Evolutionary conservation across 2,797 vertebrate genomes (phyloP).

Genomic region (Enteromius trimaculatus): DNA sequence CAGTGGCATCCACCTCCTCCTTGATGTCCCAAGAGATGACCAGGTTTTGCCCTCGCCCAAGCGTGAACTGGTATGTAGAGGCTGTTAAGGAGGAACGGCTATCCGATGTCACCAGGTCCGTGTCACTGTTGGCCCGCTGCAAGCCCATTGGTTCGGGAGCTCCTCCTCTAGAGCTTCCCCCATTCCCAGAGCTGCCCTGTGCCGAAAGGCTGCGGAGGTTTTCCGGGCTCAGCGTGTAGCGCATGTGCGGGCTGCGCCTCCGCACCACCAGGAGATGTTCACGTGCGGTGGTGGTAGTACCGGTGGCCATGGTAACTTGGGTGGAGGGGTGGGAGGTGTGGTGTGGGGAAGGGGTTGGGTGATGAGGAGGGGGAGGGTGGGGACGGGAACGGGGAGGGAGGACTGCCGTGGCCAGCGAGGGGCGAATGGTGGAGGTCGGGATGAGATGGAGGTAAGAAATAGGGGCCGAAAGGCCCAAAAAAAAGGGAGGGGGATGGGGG

Average conservation of each 20-base stretch:
- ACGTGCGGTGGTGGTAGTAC: constrained; percentile 83
- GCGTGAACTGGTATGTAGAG: constrained; percentile 89
- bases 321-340: constrained; percentile 61
- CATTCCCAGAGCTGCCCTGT: constrained; percentile 61
- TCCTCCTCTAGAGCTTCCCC: constrained; percentile 40
- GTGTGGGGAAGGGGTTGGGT: constrained; percentile 45
- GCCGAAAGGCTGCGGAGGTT: constrained; percentile 86
- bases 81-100: constrained; percentile 94
- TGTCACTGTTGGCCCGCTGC: constrained; percentile 94
- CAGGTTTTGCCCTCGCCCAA: constrained; percentile 89
- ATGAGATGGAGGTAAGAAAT: constrained; percentile 31
- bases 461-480: constrained; percentile 38
- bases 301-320: constrained; percentile 60
- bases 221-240: constrained; percentile 90
- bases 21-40: constrained; percentile 99
- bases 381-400: constrained; percentile 72
- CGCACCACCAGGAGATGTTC: constrained; percentile 90
- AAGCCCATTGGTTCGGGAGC: constrained; percentile 73
- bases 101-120: constrained; percentile 92
- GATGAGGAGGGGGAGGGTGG: constrained; percentile 59
- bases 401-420: constrained; percentile 73
- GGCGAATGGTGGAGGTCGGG: constrained; percentile 70
- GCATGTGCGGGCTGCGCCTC: constrained; percentile 85
- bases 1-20: constrained; percentile 96
- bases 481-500: not conserved